Percentiles rank a stretch among this genome's conserved stretches.
phyloP scores from a whole-genome alignment of 2,113 vertebrate species.

The Rhinolophus sinicus region DNA sequence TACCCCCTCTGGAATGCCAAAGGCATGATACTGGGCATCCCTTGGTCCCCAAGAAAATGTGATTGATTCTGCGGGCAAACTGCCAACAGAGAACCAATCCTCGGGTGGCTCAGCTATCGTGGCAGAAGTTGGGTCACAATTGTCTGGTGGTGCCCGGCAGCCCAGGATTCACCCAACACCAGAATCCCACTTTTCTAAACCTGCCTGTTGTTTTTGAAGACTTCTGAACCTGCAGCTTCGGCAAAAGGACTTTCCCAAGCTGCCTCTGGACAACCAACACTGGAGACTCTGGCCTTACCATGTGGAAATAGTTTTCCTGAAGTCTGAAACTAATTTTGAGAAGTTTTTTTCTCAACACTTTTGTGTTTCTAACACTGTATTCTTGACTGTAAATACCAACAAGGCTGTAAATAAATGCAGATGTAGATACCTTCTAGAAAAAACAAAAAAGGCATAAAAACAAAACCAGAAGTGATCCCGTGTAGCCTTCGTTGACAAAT shows the following conservation, averaged over 20 bases:
- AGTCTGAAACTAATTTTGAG: constrained; percentile 89
- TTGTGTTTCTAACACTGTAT: constrained; percentile 93
- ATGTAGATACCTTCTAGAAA: constrained; percentile 99
- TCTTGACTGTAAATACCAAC: constrained; percentile 95
- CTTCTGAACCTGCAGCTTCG: constrained; percentile 74
- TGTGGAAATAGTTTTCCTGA: constrained; percentile 88
- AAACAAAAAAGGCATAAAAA: constrained; percentile 79
- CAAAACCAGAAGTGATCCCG: constrained; percentile 92
- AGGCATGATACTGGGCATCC: constrained; percentile 42
- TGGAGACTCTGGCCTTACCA: constrained; percentile 87
- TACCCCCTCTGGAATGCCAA: constrained; percentile 68
- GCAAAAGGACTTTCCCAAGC: constrained; percentile 80
- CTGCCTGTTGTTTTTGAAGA: constrained; percentile 78
- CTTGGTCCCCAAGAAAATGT: constrained; percentile 54
- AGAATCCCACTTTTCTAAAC: constrained; percentile 78
- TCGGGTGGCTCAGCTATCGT: constrained; percentile 30
- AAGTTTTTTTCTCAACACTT: constrained; percentile 87
- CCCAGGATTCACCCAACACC: constrained; percentile 63
- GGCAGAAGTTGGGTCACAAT: constrained; percentile 58
- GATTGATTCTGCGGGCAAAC: constrained; percentile 55
- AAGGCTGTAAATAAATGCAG: constrained; percentile 98
- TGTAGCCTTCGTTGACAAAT: constrained; percentile 98
- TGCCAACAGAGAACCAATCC: not conserved
- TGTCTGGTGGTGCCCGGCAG: constrained; percentile 9
- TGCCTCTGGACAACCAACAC: constrained; percentile 83